Conservation (phyloP, 2,888 invertebrate genomes). For the Melipona beecheii region DNA sequence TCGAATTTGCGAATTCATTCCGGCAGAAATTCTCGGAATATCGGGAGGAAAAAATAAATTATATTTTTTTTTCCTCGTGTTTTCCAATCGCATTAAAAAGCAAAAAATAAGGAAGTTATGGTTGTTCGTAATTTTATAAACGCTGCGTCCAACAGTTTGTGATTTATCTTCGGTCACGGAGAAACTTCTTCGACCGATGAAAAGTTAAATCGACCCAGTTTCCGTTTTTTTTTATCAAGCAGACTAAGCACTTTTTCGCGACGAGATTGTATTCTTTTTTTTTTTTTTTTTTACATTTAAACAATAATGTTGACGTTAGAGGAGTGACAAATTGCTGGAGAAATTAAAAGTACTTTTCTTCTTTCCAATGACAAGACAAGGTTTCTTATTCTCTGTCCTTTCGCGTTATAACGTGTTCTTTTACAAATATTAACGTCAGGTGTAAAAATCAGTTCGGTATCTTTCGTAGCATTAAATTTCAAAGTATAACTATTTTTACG, state of each 20-base stretch:
- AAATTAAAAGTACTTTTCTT: not conserved
- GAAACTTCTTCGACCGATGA: not conserved
- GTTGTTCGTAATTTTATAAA: not conserved
- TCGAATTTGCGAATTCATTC: not conserved
- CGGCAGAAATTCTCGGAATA: not conserved
- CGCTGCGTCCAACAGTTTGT: not conserved
- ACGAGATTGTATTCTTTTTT: not conserved
- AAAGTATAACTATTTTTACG: too few relatives aligned
- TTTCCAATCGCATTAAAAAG: not conserved
- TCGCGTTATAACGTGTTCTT: not conserved
- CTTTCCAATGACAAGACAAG: not conserved
- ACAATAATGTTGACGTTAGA: not conserved
- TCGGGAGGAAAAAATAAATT: too few relatives aligned
- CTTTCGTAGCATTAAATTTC: too few relatives aligned
- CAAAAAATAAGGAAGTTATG: not conserved
- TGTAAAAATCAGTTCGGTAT: too few relatives aligned
- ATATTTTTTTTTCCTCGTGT: too few relatives aligned
- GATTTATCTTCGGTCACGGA: constrained; percentile 1
- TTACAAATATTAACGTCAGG: not conserved
- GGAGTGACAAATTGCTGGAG: not conserved
- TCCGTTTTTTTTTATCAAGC: not conserved
- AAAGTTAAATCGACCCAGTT: not conserved
- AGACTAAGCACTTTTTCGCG: not conserved
- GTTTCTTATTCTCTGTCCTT: not conserved
- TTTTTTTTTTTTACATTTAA: not conserved